Base-by-base conservation (phyloP, 2,797 vertebrate genomes). In the Miichthys miiuy region DNA sequence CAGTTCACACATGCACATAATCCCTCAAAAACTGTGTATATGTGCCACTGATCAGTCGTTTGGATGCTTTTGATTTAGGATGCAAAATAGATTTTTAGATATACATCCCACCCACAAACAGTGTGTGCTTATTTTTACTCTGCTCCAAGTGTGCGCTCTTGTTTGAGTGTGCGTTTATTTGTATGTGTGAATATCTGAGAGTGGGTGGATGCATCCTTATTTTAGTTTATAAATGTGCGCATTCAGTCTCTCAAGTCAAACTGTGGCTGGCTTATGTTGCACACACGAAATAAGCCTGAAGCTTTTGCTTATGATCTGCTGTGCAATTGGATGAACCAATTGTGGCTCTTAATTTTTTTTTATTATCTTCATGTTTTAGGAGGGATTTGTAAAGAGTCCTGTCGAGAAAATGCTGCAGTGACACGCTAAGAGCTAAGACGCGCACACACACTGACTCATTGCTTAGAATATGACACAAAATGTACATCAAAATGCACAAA, bases 91-190 rank as follows among this genome's bases (percentile, higher is more conserved):
- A 82, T 82, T 73, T 84, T 63, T 58, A 68, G 71, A 77, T 83
- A 69, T 79, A 30, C 25, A 60, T 72, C 65, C 47, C 77, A 61
- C 80, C 72, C 76, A 80, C 65, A 70, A 73, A 72, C 25, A 54
- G 44, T n/a, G n/a, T 50, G 21, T 42, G 18, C 67, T 85, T 79
- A 82, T 85, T 87, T 86, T 66, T 75, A 81, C 61, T 30, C 48
- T 5, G 6, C 63, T 73, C 30, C 8, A 42, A 80, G 58, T 54
- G 38, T 68, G 11, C 52, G 72, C 20, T 75, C 27, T 50, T 61
- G 48, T 77, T 70, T 58, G 2, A 44, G 52, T 46, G 17, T 77
- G 63, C 44, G 7, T 68, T 47, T 38, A 30, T 51, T 18, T 51
- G 18, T 18, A 5, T 25, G n/a, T 46, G 70, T 64, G 68, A 44